Evolutionary conservation across 2,888 invertebrate species (phyloP), one percentile per base, ranked within the genome.

Genomic region (Trichopria drosophilae): DNA sequence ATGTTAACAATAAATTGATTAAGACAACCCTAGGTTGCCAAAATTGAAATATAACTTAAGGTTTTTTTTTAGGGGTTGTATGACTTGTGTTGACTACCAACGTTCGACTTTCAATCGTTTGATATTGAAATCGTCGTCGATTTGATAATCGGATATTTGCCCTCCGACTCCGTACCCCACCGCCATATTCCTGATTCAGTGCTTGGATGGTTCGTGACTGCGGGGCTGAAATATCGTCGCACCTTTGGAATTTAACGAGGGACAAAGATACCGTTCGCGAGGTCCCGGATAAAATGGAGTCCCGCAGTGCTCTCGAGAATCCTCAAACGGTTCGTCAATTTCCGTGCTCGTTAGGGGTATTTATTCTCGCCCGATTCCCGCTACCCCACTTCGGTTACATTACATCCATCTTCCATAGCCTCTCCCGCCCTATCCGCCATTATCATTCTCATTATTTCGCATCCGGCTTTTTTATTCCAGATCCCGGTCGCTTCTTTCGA

Each of bases 281-380:
- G n/a, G n/a, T n/a, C n/a, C n/a, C n/a, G n/a, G n/a, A n/a, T n/a
- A n/a, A n/a, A n/a, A n/a, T n/a, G n/a, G n/a, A n/a, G n/a, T 61
- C 60, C 59, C 53, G 53, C 15, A 9, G 16, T 28, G 59, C 56
- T 61, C 60, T 62, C 57, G 56, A 67, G 68, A 57, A 59, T 60
- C 58, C 65, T 64, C 59, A 47, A 61, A 61, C 53, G 56, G 56
- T 57, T 58, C 63, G 60, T 63, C 66, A 63, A 65, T 64, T 66
- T 64, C 59, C 60, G 57, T 55, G 62, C 68, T 70, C 68, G 68
- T 71, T 71, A 68, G 57, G 54, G 60, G 62, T 66, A 69, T 68
- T 71, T 68, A 68, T 67, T 69, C 62, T 59, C 58, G 55, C 60
- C 58, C 58, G 35, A 42, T 24, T 20, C 39, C 19, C 18, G 22